Evolutionary conservation across 1,140 invertebrate genomes (phyloP).

Genomic region (Sarcophaga bullata): DNA sequence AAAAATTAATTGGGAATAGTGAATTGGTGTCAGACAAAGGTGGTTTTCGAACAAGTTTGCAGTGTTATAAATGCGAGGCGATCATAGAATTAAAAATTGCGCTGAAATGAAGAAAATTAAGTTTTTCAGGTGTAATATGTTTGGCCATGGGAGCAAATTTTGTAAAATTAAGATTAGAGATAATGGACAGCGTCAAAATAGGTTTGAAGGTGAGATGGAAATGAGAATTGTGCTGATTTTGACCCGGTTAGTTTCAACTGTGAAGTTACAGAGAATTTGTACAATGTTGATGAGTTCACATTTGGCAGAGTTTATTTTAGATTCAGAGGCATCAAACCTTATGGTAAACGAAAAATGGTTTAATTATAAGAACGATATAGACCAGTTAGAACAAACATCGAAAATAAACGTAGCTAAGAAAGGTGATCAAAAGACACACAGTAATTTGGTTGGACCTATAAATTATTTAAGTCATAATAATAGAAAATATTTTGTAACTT

Average conservation of each 20-base stretch:
- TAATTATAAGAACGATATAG: too few relatives aligned
- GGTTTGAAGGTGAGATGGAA: not conserved
- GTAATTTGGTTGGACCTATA: constrained; percentile 5
- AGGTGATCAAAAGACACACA: not conserved
- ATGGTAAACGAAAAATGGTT: too few relatives aligned
- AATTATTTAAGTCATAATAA: not conserved
- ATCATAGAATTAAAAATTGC: not conserved
- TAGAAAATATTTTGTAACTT: too few relatives aligned
- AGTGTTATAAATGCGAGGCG: constrained; percentile 7
- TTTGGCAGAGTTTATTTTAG: too few relatives aligned
- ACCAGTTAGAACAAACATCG: too few relatives aligned
- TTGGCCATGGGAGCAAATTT: not conserved
- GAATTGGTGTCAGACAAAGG: not conserved
- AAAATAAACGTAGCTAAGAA: too few relatives aligned
- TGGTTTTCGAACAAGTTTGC: not conserved
- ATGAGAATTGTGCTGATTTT: too few relatives aligned
- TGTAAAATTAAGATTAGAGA: not conserved
- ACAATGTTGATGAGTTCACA: too few relatives aligned
- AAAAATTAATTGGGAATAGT: not conserved
- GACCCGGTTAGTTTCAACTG: too few relatives aligned
- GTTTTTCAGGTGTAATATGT: not conserved
- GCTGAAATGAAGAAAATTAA: not conserved
- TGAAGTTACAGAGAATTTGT: too few relatives aligned
- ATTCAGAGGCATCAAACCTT: too few relatives aligned
- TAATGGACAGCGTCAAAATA: not conserved